Base-by-base conservation (phyloP, 2,113 vertebrate genomes). In the Gymnarchus niloticus region DNA sequence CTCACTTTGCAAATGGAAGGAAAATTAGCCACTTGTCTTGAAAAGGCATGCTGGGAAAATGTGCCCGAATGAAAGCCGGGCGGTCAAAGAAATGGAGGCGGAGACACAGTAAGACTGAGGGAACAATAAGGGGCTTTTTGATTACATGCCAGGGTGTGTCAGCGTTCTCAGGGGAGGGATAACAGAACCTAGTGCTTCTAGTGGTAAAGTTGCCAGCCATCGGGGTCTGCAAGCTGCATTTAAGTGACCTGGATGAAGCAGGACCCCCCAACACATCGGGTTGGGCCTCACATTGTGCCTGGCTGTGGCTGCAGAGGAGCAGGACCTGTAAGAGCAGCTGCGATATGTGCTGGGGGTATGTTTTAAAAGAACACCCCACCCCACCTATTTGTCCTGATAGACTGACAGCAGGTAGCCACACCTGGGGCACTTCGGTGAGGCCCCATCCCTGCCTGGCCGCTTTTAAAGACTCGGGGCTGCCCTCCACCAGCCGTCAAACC, bases 261-360 rank as follows among this genome's bases (percentile, higher is more conserved):
- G 49, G 2, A 54, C 10, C 3, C 28, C 33, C 3, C 37, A 21
- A 41, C 82, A 83, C n/a, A 6, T 57, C 37, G 19, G 54, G 54
- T 10, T 46, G 19, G 33, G 54, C 19, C 56, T 37, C 54, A 41
- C 3, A 10, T 51, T 2, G 81, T 25, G 25, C 17, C 46, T 28
- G 48, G 6, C n/a, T 54, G 8, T 8, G 28, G 17, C 17, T 44
- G 33, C n/a, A 52, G 28, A 3, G 89, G 87, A 88, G 87, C 85
- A 89, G 85, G 88, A 86, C 84, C 28, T 37, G 61, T 37, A 59
- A 85, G 21, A 69, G 84, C 23, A 37, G 41, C 23, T 23, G 84
- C 25, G 41, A 51, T 57, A 65, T 85, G 73, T 86, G 77, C 49
- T 46, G 85, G 23, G 21, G 46, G 84, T 8, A 41, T 76, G n/a